Percentiles rank a stretch among this genome's conserved stretches.
These are phyloP conservation scores for Drosophila koepferae DNA, from an alignment of 2,888 invertebrate genomes.

Conservation along the genomic window DNA sequence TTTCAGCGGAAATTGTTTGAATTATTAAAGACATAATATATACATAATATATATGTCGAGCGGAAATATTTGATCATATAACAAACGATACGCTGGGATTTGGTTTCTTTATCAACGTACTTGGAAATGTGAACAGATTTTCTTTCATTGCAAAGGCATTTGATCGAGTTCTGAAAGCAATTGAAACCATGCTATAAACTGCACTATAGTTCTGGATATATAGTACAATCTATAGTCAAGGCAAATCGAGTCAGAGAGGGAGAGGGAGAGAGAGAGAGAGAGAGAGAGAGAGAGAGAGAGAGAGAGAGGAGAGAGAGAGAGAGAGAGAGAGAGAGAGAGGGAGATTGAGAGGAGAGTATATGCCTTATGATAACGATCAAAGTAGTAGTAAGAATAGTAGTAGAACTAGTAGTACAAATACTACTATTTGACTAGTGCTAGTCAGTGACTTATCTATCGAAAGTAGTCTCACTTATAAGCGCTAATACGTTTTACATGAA, in stretches of 20 bases:
- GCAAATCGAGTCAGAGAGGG: too few relatives aligned
- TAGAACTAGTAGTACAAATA: not conserved
- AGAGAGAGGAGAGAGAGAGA: too few relatives aligned
- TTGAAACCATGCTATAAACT: not conserved
- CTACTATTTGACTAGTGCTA: not conserved
- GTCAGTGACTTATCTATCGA: not conserved
- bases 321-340: too few relatives aligned
- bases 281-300: too few relatives aligned
- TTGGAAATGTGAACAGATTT: not conserved
- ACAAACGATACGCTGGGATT: not conserved
- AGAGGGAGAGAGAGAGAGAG: too few relatives aligned
- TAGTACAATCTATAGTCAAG: not conserved
- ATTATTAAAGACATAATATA: not conserved
- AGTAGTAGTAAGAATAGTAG: not conserved
- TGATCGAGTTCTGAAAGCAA: not conserved
- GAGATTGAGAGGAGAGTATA: too few relatives aligned
- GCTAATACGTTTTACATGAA: not conserved
- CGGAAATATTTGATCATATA: conserved; percentile 1
- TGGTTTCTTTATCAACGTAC: not conserved
- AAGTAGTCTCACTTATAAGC: not conserved
- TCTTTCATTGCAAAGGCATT: too few relatives aligned
- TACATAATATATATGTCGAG: too few relatives aligned
- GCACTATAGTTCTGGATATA: not conserved
- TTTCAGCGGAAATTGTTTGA: conserved; percentile 7
- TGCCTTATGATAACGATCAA: too few relatives aligned